Base-by-base conservation (phyloP, 2,888 invertebrate species). In the Andrena haemorrhoa region DNA sequence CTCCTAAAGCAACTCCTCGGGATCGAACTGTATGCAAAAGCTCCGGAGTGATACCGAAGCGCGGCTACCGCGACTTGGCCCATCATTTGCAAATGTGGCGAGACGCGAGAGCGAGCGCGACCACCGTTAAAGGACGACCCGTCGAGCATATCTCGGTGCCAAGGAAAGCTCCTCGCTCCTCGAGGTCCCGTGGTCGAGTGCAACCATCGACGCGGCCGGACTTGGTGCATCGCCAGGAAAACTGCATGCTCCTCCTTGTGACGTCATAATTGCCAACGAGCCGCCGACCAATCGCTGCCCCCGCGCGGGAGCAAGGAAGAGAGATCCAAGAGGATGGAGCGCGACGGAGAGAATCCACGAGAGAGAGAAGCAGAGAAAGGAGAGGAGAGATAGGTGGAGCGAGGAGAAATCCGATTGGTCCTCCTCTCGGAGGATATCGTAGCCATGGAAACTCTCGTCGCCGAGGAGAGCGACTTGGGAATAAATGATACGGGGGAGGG, bases 371-470 rank as follows among this genome's bases (percentile, higher is more conserved):
- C 61, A 66, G 77, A 75, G 75, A 70, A 81, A 75, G 68, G 82
- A 85, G 83, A 64, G 71, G 75, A 76, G 77, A 83, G 87, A 87
- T 90, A 90, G 91, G 92, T 91, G 92, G 90, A 90, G 88, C 90
- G 79, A 86, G 83, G 82, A 87, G 85, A 64, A 82, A 86, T 66
- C 88, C 88, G 89, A 92, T 92, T 92, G 92, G 92, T 90, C 86
- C 88, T 88, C 82, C 88, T 88, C 88, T 76, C 84, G 79, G 88
- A 86, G 92, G 88, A 91, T 89, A 90, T 89, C 89, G 92, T 92
- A 90, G 89, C 91, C 92, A 92, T 92, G 91, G 92, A 88, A 90
- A 91, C 92, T 84, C 77, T 81, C 77, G 72, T 78, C 73, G 72
- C 58, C 64, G 77, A 77, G 65, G 66, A 70, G 74, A 75, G 73